Conservation (phyloP, 1,140 invertebrate genomes). For the Ips typographus region DNA sequence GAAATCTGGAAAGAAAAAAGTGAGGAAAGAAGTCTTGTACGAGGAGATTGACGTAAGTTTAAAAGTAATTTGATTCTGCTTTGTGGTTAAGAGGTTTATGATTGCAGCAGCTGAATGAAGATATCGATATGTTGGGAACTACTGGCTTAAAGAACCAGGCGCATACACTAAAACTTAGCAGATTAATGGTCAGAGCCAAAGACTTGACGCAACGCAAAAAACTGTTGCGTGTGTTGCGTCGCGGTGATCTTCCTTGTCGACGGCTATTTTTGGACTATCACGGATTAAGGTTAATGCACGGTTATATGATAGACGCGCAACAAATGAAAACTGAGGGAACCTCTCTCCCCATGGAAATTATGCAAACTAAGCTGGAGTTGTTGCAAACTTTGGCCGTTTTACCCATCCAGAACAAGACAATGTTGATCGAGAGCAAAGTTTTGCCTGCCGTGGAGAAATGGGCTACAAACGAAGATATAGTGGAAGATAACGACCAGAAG, state of each 20-base stretch:
- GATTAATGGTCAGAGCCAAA: slow-evolving; percentile 90
- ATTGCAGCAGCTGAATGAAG: slow-evolving; percentile 69
- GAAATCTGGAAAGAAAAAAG: slow-evolving; percentile 43
- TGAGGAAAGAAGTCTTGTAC: slow-evolving; percentile 56
- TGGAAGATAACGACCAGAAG: slow-evolving; percentile 20
- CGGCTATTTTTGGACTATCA: slow-evolving; percentile 94
- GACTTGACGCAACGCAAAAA: slow-evolving; percentile 70
- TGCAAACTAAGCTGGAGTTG: slow-evolving; percentile 75
- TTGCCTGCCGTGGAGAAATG: slow-evolving; percentile 80
- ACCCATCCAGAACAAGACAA: slow-evolving; percentile 90
- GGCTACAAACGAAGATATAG: slow-evolving; percentile 56
- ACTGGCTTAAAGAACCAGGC: slow-evolving; percentile 83
- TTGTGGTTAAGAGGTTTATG: neutral
- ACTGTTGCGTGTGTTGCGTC: slow-evolving; percentile 68
- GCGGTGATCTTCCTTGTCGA: slow-evolving; percentile 76
- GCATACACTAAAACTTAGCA: slow-evolving; percentile 83
- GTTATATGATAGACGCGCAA: slow-evolving; percentile 74
- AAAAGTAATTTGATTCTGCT: slow-evolving; percentile 19
- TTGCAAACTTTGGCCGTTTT: slow-evolving; percentile 78
- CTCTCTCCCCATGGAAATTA: slow-evolving; percentile 64
- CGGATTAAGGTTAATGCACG: slow-evolving; percentile 84
- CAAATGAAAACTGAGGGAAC: slow-evolving; percentile 41
- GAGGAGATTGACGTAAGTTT: slow-evolving; percentile 70
- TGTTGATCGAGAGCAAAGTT: slow-evolving; percentile 90
- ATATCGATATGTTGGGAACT: slow-evolving; percentile 70